Percentiles rank a stretch among this genome's conserved stretches.
Conservation (phyloP, 2,113 vertebrate genomes). For the Ceuthmochares aereus region DNA sequence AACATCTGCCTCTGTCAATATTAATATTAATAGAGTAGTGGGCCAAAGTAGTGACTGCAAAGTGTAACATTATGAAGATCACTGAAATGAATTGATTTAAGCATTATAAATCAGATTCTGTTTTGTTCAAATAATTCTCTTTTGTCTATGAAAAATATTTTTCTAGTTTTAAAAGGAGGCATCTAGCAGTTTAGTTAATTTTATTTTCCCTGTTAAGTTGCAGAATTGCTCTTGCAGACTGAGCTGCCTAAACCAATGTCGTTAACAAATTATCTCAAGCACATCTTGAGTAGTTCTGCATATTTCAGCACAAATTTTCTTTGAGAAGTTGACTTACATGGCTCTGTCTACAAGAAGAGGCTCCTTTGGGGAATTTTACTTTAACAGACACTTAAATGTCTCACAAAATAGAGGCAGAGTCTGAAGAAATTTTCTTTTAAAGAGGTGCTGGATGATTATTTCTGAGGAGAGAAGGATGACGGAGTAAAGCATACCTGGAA, state of each 20-base stretch:
- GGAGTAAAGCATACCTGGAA: not conserved
- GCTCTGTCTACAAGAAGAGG: not conserved
- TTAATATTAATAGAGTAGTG: not conserved
- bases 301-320: constrained; percentile 1
- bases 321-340: not conserved
- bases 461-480: not conserved
- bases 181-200: not conserved
- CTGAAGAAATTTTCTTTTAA: not conserved
- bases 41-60: not conserved
- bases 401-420: not conserved
- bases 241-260: not conserved
- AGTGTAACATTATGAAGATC: not conserved
- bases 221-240: not conserved
- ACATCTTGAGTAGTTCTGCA: not conserved
- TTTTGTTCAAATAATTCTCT: not conserved
- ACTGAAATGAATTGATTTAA: not conserved
- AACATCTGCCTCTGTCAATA: not conserved
- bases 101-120: not conserved
- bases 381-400: not conserved
- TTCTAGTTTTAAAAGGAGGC: not conserved
- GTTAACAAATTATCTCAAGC: not conserved
- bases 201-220: not conserved
- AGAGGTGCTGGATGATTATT: not conserved
- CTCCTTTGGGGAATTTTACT: not conserved
- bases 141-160: not conserved